These are phyloP conservation scores for Dinomys branickii DNA, from an alignment of 2,113 vertebrate genomes.

Conservation along the genomic window DNA sequence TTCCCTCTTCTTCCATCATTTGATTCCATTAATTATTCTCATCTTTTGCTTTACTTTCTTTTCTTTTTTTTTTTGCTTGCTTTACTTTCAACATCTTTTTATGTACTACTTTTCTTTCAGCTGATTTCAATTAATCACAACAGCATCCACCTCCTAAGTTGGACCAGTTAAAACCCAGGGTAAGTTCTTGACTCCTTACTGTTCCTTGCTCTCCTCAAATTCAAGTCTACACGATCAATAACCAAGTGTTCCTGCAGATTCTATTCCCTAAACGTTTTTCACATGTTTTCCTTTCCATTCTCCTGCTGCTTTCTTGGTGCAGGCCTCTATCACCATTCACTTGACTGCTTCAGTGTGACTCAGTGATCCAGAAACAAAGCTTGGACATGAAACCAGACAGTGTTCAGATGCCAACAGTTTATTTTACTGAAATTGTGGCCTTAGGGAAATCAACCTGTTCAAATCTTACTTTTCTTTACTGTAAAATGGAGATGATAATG, in stretches of 20 bases:
- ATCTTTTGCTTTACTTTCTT: background rate
- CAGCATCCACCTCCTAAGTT: background rate
- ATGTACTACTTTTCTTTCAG: background rate
- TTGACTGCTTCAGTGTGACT: background rate
- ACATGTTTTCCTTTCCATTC: background rate
- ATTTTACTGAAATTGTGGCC: conserved; percentile 6
- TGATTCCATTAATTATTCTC: background rate
- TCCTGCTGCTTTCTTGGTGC: background rate
- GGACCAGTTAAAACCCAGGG: background rate
- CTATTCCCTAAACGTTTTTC: background rate
- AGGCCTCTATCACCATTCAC: background rate
- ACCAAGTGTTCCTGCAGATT: background rate
- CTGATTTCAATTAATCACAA: conserved; percentile 13
- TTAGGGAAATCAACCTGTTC: background rate
- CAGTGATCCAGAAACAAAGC: background rate
- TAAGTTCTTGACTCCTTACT: background rate
- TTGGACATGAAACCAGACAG: background rate
- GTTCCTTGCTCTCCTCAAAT: background rate
- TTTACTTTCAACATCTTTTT: conserved; percentile 3
- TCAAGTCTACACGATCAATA: background rate
- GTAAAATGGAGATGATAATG: conserved; percentile 33
- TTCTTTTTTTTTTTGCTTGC: too few species aligned
- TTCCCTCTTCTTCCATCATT: background rate
- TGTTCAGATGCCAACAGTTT: background rate
- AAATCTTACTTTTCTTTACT: conserved; percentile 53